phyloP scores from a whole-genome alignment of 2,113 vertebrate genomes.

The Martes martes region DNA sequence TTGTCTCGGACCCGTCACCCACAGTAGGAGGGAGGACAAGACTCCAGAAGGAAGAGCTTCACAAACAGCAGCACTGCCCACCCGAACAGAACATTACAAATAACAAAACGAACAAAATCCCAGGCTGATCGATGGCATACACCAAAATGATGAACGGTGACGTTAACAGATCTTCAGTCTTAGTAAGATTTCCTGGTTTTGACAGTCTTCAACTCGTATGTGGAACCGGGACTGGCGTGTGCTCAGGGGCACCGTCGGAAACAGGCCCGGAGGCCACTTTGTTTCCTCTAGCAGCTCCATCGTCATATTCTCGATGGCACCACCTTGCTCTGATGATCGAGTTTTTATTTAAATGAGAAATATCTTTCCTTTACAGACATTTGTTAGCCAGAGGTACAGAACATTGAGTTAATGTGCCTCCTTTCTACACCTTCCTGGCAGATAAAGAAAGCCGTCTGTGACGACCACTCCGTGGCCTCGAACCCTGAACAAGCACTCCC shows the following conservation, averaged over 20 bases:
- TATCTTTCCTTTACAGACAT: background rate
- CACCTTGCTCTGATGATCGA: background rate
- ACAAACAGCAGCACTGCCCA: slow-evolving; percentile 65
- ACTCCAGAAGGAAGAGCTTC: slow-evolving; percentile 69
- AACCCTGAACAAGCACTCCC: background rate
- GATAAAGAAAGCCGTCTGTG: background rate
- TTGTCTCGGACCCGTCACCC: slow-evolving; percentile 81
- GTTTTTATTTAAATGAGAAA: background rate
- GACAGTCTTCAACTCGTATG: background rate
- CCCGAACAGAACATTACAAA: slow-evolving; percentile 43
- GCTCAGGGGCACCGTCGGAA: background rate
- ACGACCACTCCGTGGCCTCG: background rate
- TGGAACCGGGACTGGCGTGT: background rate
- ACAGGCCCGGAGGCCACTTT: background rate
- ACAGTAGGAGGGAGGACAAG: slow-evolving; percentile 63
- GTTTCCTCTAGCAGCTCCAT: background rate
- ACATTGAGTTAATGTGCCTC: background rate
- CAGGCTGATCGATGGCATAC: slow-evolving; percentile 39
- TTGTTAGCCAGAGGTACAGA: background rate
- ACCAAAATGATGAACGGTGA: slow-evolving; percentile 43
- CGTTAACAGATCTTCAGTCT: background rate
- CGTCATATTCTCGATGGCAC: background rate
- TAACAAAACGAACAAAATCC: background rate
- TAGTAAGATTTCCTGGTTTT: background rate
- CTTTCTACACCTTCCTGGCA: background rate